Base-by-base conservation (phyloP, 1,140 invertebrate species). In the Drosophila asahinai region DNA sequence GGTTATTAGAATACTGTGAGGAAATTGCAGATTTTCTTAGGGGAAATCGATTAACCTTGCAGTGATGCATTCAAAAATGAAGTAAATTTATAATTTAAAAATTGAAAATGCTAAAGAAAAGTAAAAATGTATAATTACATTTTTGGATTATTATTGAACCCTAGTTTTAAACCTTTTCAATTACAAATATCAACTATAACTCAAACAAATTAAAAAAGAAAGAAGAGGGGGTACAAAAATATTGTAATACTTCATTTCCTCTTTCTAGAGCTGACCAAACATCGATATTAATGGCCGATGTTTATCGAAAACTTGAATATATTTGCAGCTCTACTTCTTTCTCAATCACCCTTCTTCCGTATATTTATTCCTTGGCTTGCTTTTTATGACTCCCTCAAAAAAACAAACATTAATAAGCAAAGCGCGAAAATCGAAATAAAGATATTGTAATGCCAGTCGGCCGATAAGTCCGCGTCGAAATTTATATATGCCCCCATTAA, bases 401-500 rank as follows among this genome's bases (percentile, higher is more conserved):
- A 66, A 68, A 57, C 22, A 51, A 59, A 36, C 67, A 62, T 68
- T 67, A 42, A 27, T 19, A 64, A 52, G 30, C 51, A 12, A 33
- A 51, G 45, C 45, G 27, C 54, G 49, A 71, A 71, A 45, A 38
- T 68, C 67, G 64, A 73, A 42, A 72, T 73, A 72, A 73, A 72
- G 70, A 60, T 71, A 73, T 73, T 73, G 66, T 73, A 73, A 73
- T 71, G 70, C 19, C 68, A 42, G 65, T 72, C 33, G 43, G 51
- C 27, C 67, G 66, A 72, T 73, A 73, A 73, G 54, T 60, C 14
- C 66, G 54, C 54, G 51, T 48, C 27, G 43, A 70, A 73, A 73
- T 72, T 73, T 60, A 73, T 72, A 40, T 71, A 36, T 72, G 52
- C 51, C 66, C 70, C 66, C 66, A 73, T 73, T 71, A 73, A 71